These are phyloP conservation scores for Lepidocyrtinus sp. DNA, from an alignment of 2,888 invertebrate genomes.

Conservation along the genomic window DNA sequence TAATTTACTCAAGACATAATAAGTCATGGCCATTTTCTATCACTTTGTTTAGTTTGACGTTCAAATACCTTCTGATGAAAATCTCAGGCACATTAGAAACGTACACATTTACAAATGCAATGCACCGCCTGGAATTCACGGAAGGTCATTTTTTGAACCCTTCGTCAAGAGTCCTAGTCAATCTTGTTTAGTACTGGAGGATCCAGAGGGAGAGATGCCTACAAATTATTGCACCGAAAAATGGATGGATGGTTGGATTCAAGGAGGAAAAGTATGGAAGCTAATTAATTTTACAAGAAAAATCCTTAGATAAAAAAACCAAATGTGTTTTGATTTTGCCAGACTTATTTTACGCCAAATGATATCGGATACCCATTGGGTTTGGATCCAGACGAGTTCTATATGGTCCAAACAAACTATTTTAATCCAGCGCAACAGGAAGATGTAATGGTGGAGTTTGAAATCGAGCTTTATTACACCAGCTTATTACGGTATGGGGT, in stretches of 20 bases:
- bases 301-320: neutral
- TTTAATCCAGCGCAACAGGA: slow-evolving; percentile 2
- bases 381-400: slow-evolving; percentile 28
- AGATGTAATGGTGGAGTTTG: slow-evolving; percentile 15
- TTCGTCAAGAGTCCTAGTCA: neutral
- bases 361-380: slow-evolving; percentile 33
- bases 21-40: neutral
- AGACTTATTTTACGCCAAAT: slow-evolving; percentile 30
- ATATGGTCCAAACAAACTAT: slow-evolving; percentile 34
- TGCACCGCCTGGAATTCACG: slow-evolving; percentile 24
- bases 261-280: slow-evolving; percentile 22
- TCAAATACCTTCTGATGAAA: slow-evolving; percentile 16
- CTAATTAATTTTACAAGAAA: neutral
- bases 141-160: slow-evolving; percentile 8
- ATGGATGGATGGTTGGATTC: slow-evolving; percentile 22
- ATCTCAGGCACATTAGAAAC: neutral
- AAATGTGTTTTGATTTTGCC: neutral
- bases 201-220: slow-evolving; percentile 31
- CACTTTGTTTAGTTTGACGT: slow-evolving; percentile 37
- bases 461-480: slow-evolving; percentile 36
- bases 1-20: too few species aligned
- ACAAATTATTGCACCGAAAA: slow-evolving; percentile 39
- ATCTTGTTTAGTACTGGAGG: slow-evolving; percentile 14
- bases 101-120: slow-evolving; percentile 34
- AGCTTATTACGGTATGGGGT: slow-evolving; percentile 21